Percentiles rank a stretch among this genome's conserved stretches.
Conservation (phyloP, 1,140 invertebrate species). For the Microplitis mediator region DNA sequence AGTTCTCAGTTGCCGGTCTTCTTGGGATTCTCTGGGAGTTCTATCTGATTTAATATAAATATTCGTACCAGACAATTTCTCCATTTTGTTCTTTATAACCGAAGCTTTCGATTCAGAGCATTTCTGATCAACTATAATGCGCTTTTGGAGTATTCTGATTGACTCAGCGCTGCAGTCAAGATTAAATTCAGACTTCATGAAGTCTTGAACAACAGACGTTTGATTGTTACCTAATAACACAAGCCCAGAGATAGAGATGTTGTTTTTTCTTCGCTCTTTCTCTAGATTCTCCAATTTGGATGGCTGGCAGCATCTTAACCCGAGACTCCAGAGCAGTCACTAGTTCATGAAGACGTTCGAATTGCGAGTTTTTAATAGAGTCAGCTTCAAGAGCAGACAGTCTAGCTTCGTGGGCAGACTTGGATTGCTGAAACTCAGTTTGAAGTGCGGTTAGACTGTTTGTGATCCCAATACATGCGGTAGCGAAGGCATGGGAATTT, state of each 20-base stretch:
- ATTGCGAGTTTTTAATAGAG: neutral
- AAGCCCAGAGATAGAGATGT: no score
- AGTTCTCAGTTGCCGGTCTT: constrained; percentile 2
- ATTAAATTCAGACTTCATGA: neutral
- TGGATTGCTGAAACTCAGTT: neutral
- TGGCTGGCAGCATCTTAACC: neutral
- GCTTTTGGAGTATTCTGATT: neutral
- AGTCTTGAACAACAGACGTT: neutral
- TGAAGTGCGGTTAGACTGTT: neutral
- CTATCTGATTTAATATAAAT: neutral
- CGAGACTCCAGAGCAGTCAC: neutral
- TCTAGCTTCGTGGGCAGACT: neutral
- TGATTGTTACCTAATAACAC: no score
- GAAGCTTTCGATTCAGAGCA: neutral
- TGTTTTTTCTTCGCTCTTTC: neutral
- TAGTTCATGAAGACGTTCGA: neutral
- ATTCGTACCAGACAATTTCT: neutral
- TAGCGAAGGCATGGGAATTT: neutral
- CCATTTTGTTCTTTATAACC: neutral
- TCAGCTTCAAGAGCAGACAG: neutral
- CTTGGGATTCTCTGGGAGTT: neutral
- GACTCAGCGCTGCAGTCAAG: neutral
- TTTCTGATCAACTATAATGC: neutral
- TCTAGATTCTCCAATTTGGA: no score
- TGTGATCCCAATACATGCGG: no score